These are phyloP conservation scores for Anser cygnoides DNA, from an alignment of 2,113 vertebrate genomes.

Conservation along the genomic window DNA sequence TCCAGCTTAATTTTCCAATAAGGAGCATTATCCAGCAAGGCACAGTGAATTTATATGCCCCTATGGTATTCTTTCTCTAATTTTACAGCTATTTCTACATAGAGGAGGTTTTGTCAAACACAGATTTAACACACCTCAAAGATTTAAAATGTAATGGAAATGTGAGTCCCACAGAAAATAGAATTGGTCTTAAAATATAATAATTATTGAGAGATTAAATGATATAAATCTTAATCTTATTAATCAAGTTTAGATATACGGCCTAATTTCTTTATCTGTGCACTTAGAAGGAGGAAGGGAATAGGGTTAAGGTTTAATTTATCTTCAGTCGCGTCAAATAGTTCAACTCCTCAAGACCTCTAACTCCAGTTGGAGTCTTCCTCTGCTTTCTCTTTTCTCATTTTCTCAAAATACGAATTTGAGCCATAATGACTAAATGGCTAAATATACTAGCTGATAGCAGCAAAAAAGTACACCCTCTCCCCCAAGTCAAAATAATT, in stretches of 20 bases:
- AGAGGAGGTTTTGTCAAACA: background rate
- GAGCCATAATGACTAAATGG: background rate
- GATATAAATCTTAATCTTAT: background rate
- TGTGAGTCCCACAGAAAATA: background rate
- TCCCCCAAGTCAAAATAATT: rapidly evolving
- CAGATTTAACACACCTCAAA: background rate
- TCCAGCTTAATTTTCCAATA: background rate
- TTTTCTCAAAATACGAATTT: background rate
- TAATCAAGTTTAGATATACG: background rate
- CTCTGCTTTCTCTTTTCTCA: background rate
- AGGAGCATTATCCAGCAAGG: background rate
- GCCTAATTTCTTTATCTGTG: background rate
- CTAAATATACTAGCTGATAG: background rate
- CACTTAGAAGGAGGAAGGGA: background rate
- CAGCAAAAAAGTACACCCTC: background rate
- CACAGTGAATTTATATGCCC: background rate
- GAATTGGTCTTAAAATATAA: background rate
- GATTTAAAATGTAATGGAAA: background rate
- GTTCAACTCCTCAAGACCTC: background rate
- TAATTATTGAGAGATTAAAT: background rate
- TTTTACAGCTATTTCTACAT: background rate
- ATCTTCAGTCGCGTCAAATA: background rate
- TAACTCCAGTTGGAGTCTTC: background rate
- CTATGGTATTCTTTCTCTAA: background rate
- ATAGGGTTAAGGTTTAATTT: background rate